Evolutionary conservation across 2,888 invertebrate genomes (phyloP), one percentile per base, ranked within the genome.

Genomic region (Diarsia brunnea): DNA sequence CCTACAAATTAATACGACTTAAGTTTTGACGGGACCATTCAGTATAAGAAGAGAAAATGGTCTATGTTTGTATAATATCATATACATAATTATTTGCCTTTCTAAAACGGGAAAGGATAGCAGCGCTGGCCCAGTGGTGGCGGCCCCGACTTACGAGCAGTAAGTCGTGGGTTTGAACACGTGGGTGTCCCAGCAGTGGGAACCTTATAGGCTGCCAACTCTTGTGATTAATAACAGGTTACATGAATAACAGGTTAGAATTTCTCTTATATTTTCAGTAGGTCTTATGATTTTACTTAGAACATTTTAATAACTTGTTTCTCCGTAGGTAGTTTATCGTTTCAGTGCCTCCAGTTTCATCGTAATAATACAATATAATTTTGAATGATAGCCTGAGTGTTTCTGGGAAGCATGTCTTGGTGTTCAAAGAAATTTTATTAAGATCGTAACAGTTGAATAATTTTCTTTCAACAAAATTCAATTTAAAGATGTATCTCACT

Each of bases 291-390:
- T 63, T 61, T n/a, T n/a, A 38, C 2, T 47, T 19, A 21, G 53
- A 64, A 27, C 19, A 27, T 49, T n/a, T 49, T 21, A 55, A 31
- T 43, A 55, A n/a, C 19, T 63, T 43, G 14, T 55, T 66, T 55
- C 12, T 73, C 38, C 27, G 8, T 53, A 53, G 7, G 43, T n/a
- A 53, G 49, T 69, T 49, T 45, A 31, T 12, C 24, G 12, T 31
- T 51, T 43, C 14, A 49, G 49, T 61, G 60, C 60, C 31, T 53
- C 7, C 11, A 74, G 58, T 47, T 53, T 81, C 60, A 68, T 58
- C 4, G 8, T 24, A 24, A n/a, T 53, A 55, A 12, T 51, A 51
- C 11, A 10, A n/a, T 11, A n/a, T 11, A 11, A 51, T 51, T 12
- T 43, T 64, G 19, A 53, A 45, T 73, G 51, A 60, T 43, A 16